These are phyloP conservation scores for Acleris cristana DNA, from an alignment of 2,888 invertebrate genomes.

Conservation along the genomic window DNA sequence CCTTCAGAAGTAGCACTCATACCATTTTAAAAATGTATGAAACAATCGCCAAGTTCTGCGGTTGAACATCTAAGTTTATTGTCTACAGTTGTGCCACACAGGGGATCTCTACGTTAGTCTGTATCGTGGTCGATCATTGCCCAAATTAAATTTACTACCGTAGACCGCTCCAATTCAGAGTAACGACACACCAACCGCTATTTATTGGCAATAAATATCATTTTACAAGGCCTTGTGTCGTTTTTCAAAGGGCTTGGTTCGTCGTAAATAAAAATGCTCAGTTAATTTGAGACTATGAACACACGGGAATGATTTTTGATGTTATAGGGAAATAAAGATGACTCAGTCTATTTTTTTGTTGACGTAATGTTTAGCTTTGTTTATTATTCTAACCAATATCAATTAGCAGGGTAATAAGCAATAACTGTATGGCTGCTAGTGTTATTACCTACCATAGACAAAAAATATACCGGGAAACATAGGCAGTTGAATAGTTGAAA, in stretches of 20 bases:
- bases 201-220: slow-evolving; percentile 74
- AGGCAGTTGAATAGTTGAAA: no score
- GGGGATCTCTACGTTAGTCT: slow-evolving; percentile 39
- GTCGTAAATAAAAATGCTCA: slow-evolving; percentile 32
- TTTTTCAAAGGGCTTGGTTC: slow-evolving; percentile 39
- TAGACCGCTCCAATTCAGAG: slow-evolving; percentile 61
- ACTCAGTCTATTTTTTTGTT: no score
- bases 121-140: slow-evolving; percentile 57
- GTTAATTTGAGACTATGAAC: slow-evolving; percentile 37
- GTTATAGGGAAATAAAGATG: neutral
- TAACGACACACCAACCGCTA: slow-evolving; percentile 64
- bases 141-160: slow-evolving; percentile 73
- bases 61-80: slow-evolving; percentile 22
- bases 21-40: slow-evolving; percentile 6
- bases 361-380: no score
- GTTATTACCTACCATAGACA: no score
- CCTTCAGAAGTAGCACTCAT: neutral
- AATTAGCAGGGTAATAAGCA: no score
- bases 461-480: no score
- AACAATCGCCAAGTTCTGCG: neutral
- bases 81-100: slow-evolving; percentile 19
- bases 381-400: no score
- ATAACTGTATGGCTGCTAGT: no score
- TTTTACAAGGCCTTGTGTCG: slow-evolving; percentile 48
- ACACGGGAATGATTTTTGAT: neutral